Evolutionary conservation across 92 coral and sea anemone genomes (phyloP).

Genomic region (Heliopora coerulea): DNA sequence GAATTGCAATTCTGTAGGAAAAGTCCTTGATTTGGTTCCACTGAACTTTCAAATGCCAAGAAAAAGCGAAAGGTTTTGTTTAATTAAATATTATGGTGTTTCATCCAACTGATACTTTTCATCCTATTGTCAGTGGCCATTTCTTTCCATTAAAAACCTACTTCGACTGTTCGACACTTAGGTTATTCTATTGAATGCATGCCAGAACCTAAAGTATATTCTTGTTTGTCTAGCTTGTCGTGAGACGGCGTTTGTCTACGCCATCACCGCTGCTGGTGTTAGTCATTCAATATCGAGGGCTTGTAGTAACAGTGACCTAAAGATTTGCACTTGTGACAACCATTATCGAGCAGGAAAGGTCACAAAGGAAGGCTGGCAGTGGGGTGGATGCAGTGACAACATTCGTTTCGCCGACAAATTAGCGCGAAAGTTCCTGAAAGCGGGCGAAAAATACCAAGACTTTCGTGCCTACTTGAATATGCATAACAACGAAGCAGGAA

Average conservation of each 20-base stretch:
- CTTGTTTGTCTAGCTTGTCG: conserved; percentile 70
- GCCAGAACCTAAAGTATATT: background rate
- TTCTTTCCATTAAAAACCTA: conserved; percentile 6
- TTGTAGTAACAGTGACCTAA: conserved; percentile 74
- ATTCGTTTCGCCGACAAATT: conserved; percentile 92
- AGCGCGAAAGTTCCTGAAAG: conserved; percentile 82
- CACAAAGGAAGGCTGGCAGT: conserved; percentile 94
- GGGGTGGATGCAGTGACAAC: conserved; percentile 99
- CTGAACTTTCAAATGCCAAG: no score
- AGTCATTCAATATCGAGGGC: conserved; percentile 87
- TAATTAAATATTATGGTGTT: no score
- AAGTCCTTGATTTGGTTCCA: no score
- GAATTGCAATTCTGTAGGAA: no score
- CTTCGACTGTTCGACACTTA: conserved; percentile 1
- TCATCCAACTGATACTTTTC: conserved; percentile 10
- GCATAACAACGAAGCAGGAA: conserved; percentile 97
- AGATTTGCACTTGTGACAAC: conserved; percentile 78
- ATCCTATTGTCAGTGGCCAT: conserved; percentile 7
- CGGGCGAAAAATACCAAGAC: conserved; percentile 81
- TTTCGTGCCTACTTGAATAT: conserved; percentile 84
- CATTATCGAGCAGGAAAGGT: conserved; percentile 66
- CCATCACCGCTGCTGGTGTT: conserved; percentile 94
- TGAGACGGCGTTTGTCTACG: conserved; percentile 88
- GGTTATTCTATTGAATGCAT: background rate
- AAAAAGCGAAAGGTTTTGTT: no score